phyloP scores from a whole-genome alignment of 2,113 vertebrate genomes.

The Cephalophus harveyi region DNA sequence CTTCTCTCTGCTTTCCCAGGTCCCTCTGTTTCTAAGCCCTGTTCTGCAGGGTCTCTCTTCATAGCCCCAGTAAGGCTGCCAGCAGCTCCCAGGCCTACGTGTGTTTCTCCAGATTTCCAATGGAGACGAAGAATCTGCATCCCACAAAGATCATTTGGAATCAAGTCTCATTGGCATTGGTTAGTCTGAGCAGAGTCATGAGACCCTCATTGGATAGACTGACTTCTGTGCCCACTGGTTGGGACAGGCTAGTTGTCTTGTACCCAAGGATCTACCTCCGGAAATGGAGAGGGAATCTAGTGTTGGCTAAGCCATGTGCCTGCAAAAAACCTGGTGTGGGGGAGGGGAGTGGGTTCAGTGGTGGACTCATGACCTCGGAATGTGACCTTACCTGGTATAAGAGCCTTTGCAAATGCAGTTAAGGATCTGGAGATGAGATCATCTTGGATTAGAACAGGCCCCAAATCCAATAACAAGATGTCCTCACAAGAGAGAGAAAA shows the following conservation, averaged over 20 bases:
- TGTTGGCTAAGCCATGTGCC: accelerated
- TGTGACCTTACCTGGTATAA: background rate
- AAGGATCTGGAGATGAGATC: background rate
- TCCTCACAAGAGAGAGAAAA: background rate
- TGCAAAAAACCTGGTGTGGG: background rate
- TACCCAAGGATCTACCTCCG: background rate
- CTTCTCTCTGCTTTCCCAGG: no score
- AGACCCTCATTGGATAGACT: background rate
- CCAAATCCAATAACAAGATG: background rate
- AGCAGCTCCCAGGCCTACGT: accelerated
- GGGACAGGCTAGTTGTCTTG: no score
- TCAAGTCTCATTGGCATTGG: no score
- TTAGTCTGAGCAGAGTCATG: no score
- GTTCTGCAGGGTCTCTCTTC: background rate
- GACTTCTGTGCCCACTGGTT: background rate
- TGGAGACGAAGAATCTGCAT: background rate
- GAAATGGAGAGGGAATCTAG: background rate
- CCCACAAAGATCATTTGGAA: background rate
- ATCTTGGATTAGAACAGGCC: background rate
- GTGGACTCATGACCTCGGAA: background rate
- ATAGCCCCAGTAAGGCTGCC: accelerated
- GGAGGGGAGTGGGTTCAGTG: no score
- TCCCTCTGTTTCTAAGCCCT: background rate
- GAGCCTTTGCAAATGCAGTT: background rate
- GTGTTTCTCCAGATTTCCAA: background rate